phyloP scores from a whole-genome alignment of 1,140 invertebrate species.

The Drosophila ambigua region DNA sequence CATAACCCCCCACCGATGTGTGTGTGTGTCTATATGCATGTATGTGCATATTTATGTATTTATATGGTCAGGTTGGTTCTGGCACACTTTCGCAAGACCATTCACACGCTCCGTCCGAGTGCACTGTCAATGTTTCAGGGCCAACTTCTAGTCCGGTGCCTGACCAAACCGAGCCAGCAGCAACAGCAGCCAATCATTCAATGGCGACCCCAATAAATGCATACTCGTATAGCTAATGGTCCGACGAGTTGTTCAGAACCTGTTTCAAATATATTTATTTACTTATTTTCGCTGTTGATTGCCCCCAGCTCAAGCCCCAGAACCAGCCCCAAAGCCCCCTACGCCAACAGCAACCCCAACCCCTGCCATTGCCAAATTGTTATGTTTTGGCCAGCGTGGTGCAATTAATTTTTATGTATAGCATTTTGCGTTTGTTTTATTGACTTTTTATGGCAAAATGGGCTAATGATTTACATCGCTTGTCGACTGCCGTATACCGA shows the following conservation, averaged over 20 bases:
- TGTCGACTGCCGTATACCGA: neutral
- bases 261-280: constrained; percentile 43
- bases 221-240: constrained; percentile 32
- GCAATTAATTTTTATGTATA: constrained; percentile 59
- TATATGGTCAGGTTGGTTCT: constrained; percentile 7
- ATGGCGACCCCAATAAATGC: constrained; percentile 62
- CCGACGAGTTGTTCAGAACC: constrained; percentile 45
- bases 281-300: constrained; percentile 20
- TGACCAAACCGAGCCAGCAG: constrained; percentile 35
- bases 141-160: constrained; percentile 40
- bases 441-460: constrained; percentile 65
- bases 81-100: constrained; percentile 6
- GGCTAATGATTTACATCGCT: constrained; percentile 59
- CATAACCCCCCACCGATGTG: too few relatives aligned
- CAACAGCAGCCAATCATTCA: constrained; percentile 21
- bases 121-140: constrained; percentile 51
- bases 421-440: constrained; percentile 52
- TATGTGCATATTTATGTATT: too few relatives aligned
- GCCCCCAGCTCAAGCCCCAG: too few relatives aligned
- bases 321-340: too few relatives aligned
- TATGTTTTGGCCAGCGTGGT: constrained; percentile 11
- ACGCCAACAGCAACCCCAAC: neutral
- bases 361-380: constrained; percentile 28
- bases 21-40: too few relatives aligned
- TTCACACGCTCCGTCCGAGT: constrained; percentile 45